Base-by-base conservation (phyloP, 2,888 invertebrate genomes). In the Drosophila nr. perissopoda region DNA sequence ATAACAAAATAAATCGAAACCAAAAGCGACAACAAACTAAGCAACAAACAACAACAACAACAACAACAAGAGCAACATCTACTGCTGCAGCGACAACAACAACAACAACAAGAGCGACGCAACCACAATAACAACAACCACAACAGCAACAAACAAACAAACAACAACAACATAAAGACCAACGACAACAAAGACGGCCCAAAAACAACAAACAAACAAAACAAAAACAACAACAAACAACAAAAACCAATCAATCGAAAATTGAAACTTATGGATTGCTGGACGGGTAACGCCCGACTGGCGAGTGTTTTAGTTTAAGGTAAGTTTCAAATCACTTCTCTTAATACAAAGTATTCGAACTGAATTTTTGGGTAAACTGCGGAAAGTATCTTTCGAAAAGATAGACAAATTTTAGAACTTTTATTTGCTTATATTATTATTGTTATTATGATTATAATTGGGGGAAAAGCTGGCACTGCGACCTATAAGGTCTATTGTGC, bases 241-340 rank as follows among this genome's bases (percentile, higher is more conserved):
- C 45, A 51, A 69, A 69, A 89, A 90, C 82, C 58, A 76, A 75
- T 82, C 83, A 83, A 87, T 90, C 78, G 82, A 92, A 85, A 90
- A 91, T 91, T 92, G 70, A 68, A 92, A 92, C 92, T 92, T 93
- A 93, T 93, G 93, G 93, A 93, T 93, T 93, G 93, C 93, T 93
- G 93, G 93, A 93, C 93, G 93, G 93, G 93, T 93, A 91, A 93
- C 93, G 93, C 93, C 93, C 93, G 93, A 93, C 93, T 93, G 93
- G 93, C 93, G 93, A 93, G 93, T 92, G 92, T 93, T 93, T 92
- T 93, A 92, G 92, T 92, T 93, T 93, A 93, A 93, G 93, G 93
- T 93, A 74, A 93, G 93, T 31, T 16, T 4, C 4, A 25, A 6
- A 16, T 10, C 1, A 58, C 1, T 33, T 11, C 16, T 25, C 3